Conservation (phyloP, 2,797 vertebrate genomes). For the Corythornis leucogaster region DNA sequence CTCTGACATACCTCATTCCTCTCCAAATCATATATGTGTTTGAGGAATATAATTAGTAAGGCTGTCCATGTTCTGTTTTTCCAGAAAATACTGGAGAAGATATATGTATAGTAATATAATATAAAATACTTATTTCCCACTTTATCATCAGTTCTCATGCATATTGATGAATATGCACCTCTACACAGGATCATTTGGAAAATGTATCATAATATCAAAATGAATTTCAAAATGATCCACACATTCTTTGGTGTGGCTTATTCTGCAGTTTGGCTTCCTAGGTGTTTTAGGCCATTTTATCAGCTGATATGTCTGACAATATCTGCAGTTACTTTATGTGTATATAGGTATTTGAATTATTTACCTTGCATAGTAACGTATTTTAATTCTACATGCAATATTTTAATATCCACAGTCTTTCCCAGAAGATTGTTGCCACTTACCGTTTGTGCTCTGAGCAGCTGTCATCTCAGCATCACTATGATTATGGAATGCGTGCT, state of each 20-base stretch:
- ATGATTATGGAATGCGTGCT: slow-evolving; percentile 94
- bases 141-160: not conserved
- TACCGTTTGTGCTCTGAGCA: slow-evolving; percentile 94
- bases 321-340: not conserved
- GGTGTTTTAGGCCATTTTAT: not conserved
- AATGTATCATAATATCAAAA: not conserved
- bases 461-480: slow-evolving; percentile 93
- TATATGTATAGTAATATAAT: no score
- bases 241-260: not conserved
- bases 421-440: slow-evolving; percentile 95
- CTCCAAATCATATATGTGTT: not conserved
- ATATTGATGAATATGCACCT: not conserved
- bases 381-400: not conserved
- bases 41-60: not conserved
- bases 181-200: not conserved
- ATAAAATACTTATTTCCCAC: not conserved
- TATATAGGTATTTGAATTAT: not conserved
- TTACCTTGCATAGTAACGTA: not conserved
- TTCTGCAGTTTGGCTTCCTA: not conserved
- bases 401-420: slow-evolving; percentile 78
- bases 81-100: not conserved
- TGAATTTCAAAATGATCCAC: not conserved
- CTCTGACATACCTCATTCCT: not conserved
- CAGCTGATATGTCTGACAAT: not conserved
- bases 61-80: not conserved